A percentile compares a stretch with the other conserved stretches of the same genome.
These are phyloP conservation scores for Papilio polytes DNA, from an alignment of 1,140 invertebrate species.

Conservation along the genomic window DNA sequence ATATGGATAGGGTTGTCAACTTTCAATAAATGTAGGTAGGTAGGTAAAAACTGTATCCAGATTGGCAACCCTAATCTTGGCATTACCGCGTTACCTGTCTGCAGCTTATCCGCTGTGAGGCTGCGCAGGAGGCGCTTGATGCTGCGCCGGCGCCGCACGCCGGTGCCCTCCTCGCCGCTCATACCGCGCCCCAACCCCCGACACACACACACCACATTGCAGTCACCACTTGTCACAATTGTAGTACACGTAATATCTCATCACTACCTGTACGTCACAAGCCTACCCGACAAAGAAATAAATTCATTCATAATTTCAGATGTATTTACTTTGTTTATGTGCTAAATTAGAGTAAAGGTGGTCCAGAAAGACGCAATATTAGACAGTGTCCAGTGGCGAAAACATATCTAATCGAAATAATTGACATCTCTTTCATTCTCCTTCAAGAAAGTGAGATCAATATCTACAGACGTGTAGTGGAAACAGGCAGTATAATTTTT, in stretches of 20 bases:
- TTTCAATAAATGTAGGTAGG: neutral
- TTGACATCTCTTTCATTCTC: too few species aligned
- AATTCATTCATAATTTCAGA: neutral
- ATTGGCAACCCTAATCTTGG: neutral
- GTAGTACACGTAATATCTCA: neutral
- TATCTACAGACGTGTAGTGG: too few species aligned
- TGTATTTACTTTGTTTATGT: neutral
- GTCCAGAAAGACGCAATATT: too few species aligned
- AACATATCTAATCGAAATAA: too few species aligned
- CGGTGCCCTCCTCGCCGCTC: conserved; percentile 65
- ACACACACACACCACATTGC: conserved; percentile 34
- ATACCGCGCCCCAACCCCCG: conserved; percentile 44
- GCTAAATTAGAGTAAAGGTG: too few species aligned
- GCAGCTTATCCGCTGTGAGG: conserved; percentile 72
- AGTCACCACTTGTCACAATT: neutral
- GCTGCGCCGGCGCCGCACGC: conserved; percentile 74
- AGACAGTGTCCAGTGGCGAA: too few species aligned
- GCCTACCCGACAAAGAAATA: neutral
- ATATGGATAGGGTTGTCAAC: neutral
- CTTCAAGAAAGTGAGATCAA: too few species aligned
- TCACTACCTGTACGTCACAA: neutral
- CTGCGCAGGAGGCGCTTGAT: conserved; percentile 78
- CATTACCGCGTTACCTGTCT: conserved; percentile 60
- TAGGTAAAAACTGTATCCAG: neutral
- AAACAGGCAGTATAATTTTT: too few species aligned